These are phyloP conservation scores for Cryptoblepharus egeriae DNA, from an alignment of 2,797 vertebrate genomes.

Conservation along the genomic window DNA sequence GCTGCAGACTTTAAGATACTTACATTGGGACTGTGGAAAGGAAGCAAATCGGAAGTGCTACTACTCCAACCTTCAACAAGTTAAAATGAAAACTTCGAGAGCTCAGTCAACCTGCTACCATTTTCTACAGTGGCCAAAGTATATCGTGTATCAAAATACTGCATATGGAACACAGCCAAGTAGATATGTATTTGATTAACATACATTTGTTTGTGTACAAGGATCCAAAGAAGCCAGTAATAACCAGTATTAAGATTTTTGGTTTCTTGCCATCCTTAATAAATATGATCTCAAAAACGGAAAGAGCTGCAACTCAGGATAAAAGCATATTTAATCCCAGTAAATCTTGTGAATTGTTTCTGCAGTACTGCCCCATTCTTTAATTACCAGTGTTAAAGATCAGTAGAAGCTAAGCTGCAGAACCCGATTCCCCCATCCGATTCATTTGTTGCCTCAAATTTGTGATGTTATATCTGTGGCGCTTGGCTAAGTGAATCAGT, in stretches of 20 bases:
- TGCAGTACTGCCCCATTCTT: conserved; percentile 1
- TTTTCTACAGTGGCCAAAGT: background rate
- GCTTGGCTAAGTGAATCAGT: conserved; percentile 29
- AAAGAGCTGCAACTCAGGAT: background rate
- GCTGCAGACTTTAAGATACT: background rate
- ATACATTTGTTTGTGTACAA: background rate
- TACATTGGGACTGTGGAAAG: background rate
- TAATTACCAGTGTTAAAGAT: conserved; percentile 2
- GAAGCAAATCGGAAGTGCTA: conserved; percentile 21
- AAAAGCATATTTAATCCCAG: conserved; percentile 11
- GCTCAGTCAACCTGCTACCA: background rate
- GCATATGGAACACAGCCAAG: background rate
- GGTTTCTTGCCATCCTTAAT: background rate
- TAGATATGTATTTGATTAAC: background rate
- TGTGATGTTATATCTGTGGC: conserved; percentile 51
- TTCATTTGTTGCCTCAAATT: conserved; percentile 21
- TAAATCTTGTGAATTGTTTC: background rate
- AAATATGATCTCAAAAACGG: background rate
- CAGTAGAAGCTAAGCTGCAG: background rate
- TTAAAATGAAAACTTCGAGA: background rate
- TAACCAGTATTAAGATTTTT: background rate
- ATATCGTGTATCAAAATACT: background rate
- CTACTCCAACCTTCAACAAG: conserved; percentile 3
- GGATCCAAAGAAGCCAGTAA: conserved; percentile 7
- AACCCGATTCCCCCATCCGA: conserved; percentile 19